A percentile compares a stretch with the other conserved stretches of the same genome.
Evolutionary conservation across 2,113 vertebrate species (phyloP).

Genomic region (Miniopterus natalensis): DNA sequence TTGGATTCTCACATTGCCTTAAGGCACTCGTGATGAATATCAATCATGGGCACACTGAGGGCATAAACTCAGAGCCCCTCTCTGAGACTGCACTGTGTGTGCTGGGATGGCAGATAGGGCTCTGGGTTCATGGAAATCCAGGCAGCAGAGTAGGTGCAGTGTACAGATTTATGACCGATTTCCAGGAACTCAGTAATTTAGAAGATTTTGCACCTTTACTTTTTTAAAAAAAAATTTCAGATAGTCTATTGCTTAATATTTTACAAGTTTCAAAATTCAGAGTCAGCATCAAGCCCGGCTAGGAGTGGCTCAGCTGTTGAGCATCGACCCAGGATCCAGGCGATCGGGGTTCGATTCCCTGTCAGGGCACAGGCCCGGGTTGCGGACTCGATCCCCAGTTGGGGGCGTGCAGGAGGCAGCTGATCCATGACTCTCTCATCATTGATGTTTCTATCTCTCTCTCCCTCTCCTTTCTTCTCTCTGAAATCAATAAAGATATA

Average conservation of each 20-base stretch:
- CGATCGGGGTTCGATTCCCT: no score
- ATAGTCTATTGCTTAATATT: slow-evolving; percentile 49
- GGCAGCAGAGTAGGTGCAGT: slow-evolving; percentile 5
- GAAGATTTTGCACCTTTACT: slow-evolving; percentile 58
- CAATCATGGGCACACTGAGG: slow-evolving; percentile 68
- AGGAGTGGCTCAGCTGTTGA: no score
- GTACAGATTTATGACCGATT: slow-evolving; percentile 75
- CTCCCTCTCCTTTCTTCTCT: no score
- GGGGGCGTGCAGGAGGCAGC: no score
- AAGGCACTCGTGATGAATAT: slow-evolving; percentile 74
- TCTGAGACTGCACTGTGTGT: not conserved
- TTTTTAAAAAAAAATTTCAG: slow-evolving; percentile 40
- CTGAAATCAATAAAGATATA: no score
- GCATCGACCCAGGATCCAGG: no score
- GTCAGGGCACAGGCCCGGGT: no score
- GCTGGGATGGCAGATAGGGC: slow-evolving; percentile 49
- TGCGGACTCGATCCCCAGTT: no score
- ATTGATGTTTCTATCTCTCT: no score
- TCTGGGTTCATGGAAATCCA: slow-evolving; percentile 70
- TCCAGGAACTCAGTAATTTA: slow-evolving; percentile 72
- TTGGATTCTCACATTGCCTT: slow-evolving; percentile 73
- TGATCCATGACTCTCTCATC: no score
- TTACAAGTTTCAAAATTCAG: slow-evolving; percentile 57
- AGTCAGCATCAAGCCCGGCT: not conserved
- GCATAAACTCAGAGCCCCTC: slow-evolving; percentile 45